These are phyloP conservation scores for Brenthis hecate DNA, from an alignment of 2,888 invertebrate genomes.

Conservation along the genomic window DNA sequence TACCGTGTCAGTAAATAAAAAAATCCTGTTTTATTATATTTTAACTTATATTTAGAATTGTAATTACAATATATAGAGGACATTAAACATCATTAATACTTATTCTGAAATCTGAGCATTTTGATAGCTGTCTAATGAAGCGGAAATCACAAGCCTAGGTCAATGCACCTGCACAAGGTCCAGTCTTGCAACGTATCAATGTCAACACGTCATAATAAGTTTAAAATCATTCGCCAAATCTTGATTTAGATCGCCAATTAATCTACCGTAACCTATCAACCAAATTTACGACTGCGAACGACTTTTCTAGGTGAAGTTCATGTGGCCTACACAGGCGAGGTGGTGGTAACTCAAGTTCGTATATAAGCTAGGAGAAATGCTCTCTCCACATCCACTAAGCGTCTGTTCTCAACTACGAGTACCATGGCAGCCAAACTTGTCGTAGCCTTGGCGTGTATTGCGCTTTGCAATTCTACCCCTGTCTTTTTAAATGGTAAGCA, in stretches of 20 bases:
- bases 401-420: conserved; percentile 51
- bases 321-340: conserved; percentile 58
- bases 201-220: conserved; percentile 37
- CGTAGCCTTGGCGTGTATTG: conserved; percentile 61
- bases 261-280: conserved; percentile 67
- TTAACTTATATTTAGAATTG: too few relatives aligned
- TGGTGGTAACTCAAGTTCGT: conserved; percentile 59
- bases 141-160: conserved; percentile 36
- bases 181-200: conserved; percentile 32
- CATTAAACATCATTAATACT: too few relatives aligned
- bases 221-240: conserved; percentile 37
- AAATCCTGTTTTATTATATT: too few relatives aligned
- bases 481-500: conserved; percentile 66
- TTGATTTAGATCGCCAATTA: conserved; percentile 51
- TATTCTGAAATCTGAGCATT: too few relatives aligned
- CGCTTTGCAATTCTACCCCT: conserved; percentile 65
- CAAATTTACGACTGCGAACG: conserved; percentile 65
- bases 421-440: conserved; percentile 70
- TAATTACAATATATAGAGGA: too few relatives aligned
- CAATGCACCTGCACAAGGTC: conserved; percentile 43
- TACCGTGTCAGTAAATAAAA: background rate
- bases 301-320: conserved; percentile 74
- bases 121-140: conserved; percentile 13
- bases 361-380: conserved; percentile 79
- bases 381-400: conserved; percentile 75